These are phyloP conservation scores for Hyles euphorbiae DNA, from an alignment of 1,140 invertebrate species.

Conservation along the genomic window DNA sequence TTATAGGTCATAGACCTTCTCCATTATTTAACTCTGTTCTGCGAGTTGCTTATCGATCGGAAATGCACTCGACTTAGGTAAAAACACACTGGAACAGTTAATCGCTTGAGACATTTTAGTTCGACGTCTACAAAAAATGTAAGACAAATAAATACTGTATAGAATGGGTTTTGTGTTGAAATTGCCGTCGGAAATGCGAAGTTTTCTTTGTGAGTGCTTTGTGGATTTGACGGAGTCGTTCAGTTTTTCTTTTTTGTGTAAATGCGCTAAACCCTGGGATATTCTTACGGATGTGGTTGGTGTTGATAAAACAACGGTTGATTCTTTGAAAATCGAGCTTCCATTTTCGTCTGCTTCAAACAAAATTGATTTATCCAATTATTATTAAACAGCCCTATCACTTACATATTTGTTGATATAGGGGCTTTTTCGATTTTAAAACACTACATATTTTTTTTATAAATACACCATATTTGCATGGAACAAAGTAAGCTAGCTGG, in stretches of 20 bases:
- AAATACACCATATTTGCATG: too few relatives aligned
- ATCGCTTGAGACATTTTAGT: too few relatives aligned
- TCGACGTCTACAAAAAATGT: conserved; percentile 14
- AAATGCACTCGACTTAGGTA: conserved; percentile 3
- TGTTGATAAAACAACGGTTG: conserved; percentile 46
- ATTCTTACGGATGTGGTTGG: conserved; percentile 38
- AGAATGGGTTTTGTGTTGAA: conserved; percentile 17
- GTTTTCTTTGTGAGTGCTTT: conserved; percentile 22
- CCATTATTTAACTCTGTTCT: conserved; percentile 54
- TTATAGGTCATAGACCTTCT: conserved; percentile 70
- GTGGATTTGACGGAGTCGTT: background rate
- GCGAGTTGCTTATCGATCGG: conserved; percentile 15
- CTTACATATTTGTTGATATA: too few relatives aligned
- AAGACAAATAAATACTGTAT: conserved; percentile 34
- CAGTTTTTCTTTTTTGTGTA: conserved; percentile 36
- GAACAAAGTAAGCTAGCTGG: conserved; percentile 15
- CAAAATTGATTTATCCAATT: conserved; percentile 15
- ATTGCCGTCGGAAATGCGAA: conserved; percentile 30
- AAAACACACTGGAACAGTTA: conserved; percentile 2
- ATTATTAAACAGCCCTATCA: too few relatives aligned
- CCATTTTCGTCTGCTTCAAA: conserved; percentile 43
- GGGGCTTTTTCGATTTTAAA: too few relatives aligned
- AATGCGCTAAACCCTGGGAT: conserved; percentile 54
- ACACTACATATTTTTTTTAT: too few relatives aligned
- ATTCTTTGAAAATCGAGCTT: conserved; percentile 47